Evolutionary conservation across 2,888 invertebrate genomes (phyloP), one percentile per base, ranked within the genome.

Genomic region (Eupithecia subumbrata): DNA sequence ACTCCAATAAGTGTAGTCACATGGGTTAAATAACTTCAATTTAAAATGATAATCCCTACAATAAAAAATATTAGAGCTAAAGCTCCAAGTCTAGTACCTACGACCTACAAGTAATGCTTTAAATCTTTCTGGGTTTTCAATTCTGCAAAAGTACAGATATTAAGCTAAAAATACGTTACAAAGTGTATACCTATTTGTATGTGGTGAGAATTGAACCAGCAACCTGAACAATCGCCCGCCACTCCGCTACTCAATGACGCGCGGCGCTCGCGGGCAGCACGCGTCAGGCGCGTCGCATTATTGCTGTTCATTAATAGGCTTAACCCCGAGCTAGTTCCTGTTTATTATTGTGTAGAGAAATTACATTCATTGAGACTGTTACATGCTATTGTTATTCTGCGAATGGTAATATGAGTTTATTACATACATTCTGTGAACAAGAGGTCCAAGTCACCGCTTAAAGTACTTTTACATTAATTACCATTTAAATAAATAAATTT

Each of bases 231-330:
- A 75, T 73, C 71, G 22, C 5, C 60, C 30, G 18, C 71, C 77
- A 60, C 78, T 79, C 81, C 67, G 34, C 12, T 12, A 25, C 14
- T 79, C 76, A 60, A 75, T 67, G 75, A n/a, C 81, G 78, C 82
- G 81, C 78, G 82, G 56, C 77, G 22, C 2, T 79, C 80, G 80
- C 12, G 22, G 16, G 5, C 34, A 22, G 69, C 69, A 71, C 66
- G 64, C 64, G 45, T 72, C 56, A 71, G 75, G 69, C 75, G 56
- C 68, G 71, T 56, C 71, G 52, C 64, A 67, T 73, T 71, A 76
- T 68, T 73, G 40, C 48, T 76, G 68, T 73, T 71, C 43, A 69
- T 64, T 75, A 73, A 71, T 73, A 73, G 71, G 48, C 22, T 76
- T 68, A 69, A 68, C 68, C 63, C 71, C 40, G 67, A 8, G 67